Evolutionary conservation across 2,797 vertebrate species (phyloP), one percentile per base, ranked within the genome.

Genomic region (Sebastes matsubarae): DNA sequence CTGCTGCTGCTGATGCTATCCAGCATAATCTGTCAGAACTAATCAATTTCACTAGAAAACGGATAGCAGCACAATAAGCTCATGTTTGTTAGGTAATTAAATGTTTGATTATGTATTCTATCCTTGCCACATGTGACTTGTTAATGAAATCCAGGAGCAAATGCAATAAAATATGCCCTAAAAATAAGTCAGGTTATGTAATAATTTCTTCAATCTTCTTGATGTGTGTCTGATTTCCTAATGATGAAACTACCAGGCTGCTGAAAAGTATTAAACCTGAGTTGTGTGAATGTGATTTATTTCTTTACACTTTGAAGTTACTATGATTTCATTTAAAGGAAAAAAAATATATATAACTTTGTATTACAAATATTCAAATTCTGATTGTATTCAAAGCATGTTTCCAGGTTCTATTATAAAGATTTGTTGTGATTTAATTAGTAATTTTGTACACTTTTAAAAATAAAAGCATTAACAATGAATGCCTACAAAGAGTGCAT

Each of bases 401-500:
- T 59, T 82, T 80, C 73, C 63, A 77, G 29, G 75, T 85, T 84
- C 8, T 80, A 24, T 64, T 13, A 74, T 76, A 72, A 72, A 55
- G 3, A 75, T n/a, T 61, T 85, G 68, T 80, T 74, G 80, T 80
- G 77, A 85, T 75, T 74, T 50, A 52, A 42, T 67, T 65, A 46
- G 42, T 34, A 16, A 82, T 90, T 92, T 91, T 93, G 75, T 93
- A 92, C 77, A 66, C 50, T 80, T 90, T 92, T 79, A 86, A 73
- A 86, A 88, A 89, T 89, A 87, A 92, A 90, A 77, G 0, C 58
- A 80, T 68, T 64, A 67, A 63, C 18, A 74, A 68, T 54, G 2
- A 78, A 72, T 82, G n/a, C 13, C 24, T 60, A 34, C 14, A 68
- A 27, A 18, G 25, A 57, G 6, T 6, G 24, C 12, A 36, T 58